phyloP scores from a whole-genome alignment of 2,113 vertebrate genomes.

The Capreolus pygargus region DNA sequence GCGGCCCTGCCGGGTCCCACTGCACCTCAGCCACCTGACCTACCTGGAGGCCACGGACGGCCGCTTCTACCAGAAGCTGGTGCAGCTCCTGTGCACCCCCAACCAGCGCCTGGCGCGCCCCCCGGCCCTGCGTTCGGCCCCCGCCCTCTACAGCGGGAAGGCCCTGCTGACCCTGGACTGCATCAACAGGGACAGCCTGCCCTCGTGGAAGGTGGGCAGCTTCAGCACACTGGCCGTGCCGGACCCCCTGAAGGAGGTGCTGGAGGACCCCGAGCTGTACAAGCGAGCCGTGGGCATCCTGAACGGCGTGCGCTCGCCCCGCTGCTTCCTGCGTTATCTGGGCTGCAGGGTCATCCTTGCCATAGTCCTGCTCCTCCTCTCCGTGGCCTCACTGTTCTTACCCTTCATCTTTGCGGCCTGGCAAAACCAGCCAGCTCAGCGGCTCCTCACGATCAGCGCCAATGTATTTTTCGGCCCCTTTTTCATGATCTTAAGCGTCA shows the following conservation, averaged over 20 bases:
- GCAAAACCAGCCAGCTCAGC: fast-evolving
- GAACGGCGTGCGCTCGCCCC: slow-evolving; percentile 53
- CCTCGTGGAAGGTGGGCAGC: slow-evolving; percentile 59
- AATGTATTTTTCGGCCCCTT: neutral
- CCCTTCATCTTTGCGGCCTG: fast-evolving
- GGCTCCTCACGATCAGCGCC: fast-evolving
- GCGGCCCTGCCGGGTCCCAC: slow-evolving; percentile 64
- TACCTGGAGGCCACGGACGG: slow-evolving; percentile 73
- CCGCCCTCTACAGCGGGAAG: slow-evolving; percentile 76
- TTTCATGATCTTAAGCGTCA: neutral
- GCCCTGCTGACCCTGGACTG: slow-evolving; percentile 67
- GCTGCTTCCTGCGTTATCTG: slow-evolving; percentile 34
- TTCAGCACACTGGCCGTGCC: slow-evolving; percentile 75
- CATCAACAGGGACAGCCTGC: slow-evolving; percentile 64
- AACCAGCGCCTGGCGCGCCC: slow-evolving; percentile 46
- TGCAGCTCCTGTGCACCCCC: slow-evolving; percentile 68
- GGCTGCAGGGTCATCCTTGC: neutral
- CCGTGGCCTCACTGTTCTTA: fast-evolving
- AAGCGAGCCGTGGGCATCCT: slow-evolving; percentile 65
- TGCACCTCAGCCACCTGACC: slow-evolving; percentile 80
- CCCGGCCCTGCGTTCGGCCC: slow-evolving; percentile 63
- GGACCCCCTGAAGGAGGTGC: slow-evolving; percentile 70
- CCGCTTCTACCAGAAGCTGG: slow-evolving; percentile 66
- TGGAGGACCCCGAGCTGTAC: slow-evolving; percentile 69
- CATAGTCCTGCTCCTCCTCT: neutral